phyloP scores from a whole-genome alignment of 1,140 invertebrate species.

The Forficula auricularia region DNA sequence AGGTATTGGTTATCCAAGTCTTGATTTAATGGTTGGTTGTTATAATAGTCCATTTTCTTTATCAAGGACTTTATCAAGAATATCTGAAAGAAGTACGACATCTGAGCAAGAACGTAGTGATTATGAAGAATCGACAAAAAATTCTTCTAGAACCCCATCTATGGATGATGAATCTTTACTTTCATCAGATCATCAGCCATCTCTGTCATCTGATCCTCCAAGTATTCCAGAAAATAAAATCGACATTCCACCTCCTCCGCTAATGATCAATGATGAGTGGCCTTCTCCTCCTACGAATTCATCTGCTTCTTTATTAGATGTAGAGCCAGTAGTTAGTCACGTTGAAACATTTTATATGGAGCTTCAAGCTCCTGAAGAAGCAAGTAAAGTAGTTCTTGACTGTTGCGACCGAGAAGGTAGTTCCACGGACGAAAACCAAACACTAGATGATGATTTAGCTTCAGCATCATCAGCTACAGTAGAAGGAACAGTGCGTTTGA shows the following conservation, averaged over 20 bases:
- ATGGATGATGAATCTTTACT: conserved; percentile 64
- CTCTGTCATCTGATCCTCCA: conserved; percentile 61
- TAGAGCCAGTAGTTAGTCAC: conserved; percentile 47
- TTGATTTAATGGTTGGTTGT: conserved; percentile 23
- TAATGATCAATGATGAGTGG: conserved; percentile 39
- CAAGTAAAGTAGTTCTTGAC: conserved; percentile 41
- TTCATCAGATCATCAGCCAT: conserved; percentile 68
- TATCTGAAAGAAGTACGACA: conserved; percentile 70
- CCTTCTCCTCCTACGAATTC: conserved; percentile 42
- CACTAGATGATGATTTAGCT: conserved; percentile 35
- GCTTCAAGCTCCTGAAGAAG: conserved; percentile 43
- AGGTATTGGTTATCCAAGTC: conserved; percentile 51
- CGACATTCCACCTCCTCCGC: conserved; percentile 1
- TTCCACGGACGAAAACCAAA: conserved; percentile 22
- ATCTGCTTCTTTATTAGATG: conserved; percentile 44
- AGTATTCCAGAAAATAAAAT: background rate
- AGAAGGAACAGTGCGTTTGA: conserved; percentile 59
- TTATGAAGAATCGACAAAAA: conserved; percentile 63
- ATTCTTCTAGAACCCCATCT: conserved; percentile 57
- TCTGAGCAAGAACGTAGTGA: conserved; percentile 59
- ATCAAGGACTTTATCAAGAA: conserved; percentile 57
- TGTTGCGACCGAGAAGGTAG: conserved; percentile 9
- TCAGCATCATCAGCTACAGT: conserved; percentile 28
- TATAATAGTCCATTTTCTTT: conserved; percentile 40
- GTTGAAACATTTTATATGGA: conserved; percentile 72